Base-by-base conservation (phyloP, 1,140 invertebrate genomes). In the Pseudoatta argentina region DNA sequence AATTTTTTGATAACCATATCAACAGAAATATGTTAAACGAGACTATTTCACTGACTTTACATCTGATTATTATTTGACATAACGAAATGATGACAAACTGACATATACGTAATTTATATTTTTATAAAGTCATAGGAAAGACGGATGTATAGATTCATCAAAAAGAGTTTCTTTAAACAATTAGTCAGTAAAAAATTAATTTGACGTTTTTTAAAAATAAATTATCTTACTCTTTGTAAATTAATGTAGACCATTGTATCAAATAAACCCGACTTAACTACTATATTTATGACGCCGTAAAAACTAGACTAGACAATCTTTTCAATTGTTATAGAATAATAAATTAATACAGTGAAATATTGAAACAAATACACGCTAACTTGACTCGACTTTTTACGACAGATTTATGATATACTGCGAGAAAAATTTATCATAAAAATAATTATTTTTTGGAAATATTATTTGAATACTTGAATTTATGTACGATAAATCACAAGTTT, bases 371-470 rank as follows among this genome's bases (percentile, higher is more conserved):
- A 34, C 27, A 66, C 10, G 66, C 39, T 14, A 21, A 81, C 48
- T 81, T 81, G 30, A 82, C 34, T 71, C 3, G 34, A 72, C 67
- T 81, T n/a, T 34, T 34, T 39, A 16, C 8, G 48, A 79, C 30
- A 67, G 12, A 69, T 69, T 67, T 55, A 55, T 53, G 14, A 16
- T 69, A 79, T 0, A n/a, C 10, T 1, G 44, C 8, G 1, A 63
- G 1, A 67, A 57, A 39, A 39, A 10, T 44, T 12, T 7, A 39
- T 81, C 24, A 69, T 7, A 81, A 4, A 39, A 69, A 4, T 44
- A 16, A n/a, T 71, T 21, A 67, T n/a, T 12, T 39, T 10, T 7
- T 66, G 10, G 12, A 66, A 66, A 39, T 30, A 78, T 66, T 7
- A 78, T 34, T 66, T 67, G 3, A 66, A 67, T 69, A 79, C 14